Percentiles rank a stretch among this genome's conserved stretches.
Evolutionary conservation across 2,113 vertebrate genomes (phyloP).

Genomic region (Planiliza haematocheilus): DNA sequence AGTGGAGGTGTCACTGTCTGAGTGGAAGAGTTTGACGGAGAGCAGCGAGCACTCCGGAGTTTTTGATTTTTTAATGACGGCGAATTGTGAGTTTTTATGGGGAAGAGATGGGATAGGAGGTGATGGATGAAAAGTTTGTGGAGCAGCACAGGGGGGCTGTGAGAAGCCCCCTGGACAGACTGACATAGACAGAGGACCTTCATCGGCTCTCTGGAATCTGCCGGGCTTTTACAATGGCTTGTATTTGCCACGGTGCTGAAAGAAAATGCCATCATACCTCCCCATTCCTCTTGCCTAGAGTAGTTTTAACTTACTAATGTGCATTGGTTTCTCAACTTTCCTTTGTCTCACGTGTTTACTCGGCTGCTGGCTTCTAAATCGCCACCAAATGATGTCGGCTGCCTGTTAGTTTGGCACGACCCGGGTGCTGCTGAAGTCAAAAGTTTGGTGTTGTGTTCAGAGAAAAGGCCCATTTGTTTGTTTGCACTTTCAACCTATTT

Average conservation of each 20-base stretch:
- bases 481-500: conserved; percentile 17
- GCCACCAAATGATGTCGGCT: conserved; percentile 8
- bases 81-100: conserved; percentile 66
- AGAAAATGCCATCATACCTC: conserved; percentile 40
- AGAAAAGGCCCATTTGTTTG: conserved; percentile 62
- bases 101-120: conserved; percentile 31
- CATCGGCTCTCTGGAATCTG: conserved; percentile 84
- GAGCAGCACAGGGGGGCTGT: conserved; percentile 53
- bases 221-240: conserved; percentile 99
- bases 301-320: conserved; percentile 57
- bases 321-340: conserved; percentile 41
- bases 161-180: conserved; percentile 52
- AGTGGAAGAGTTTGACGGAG: conserved; percentile 38
- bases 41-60: conserved; percentile 44
- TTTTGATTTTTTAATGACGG: conserved; percentile 68
- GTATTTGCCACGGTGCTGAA: conserved; percentile 90
- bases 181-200: conserved; percentile 73
- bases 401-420: background rate
- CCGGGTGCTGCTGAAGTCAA: conserved; percentile 15
- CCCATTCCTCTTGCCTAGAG: conserved; percentile 4
- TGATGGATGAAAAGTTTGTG: conserved; percentile 39
- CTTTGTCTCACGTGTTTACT: conserved; percentile 37
- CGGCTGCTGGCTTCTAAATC: conserved; percentile 52
- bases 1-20: conserved; percentile 24
- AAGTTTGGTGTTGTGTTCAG: conserved; percentile 30